phyloP scores from a whole-genome alignment of 2,113 vertebrate genomes.

The Callorhinus ursinus region DNA sequence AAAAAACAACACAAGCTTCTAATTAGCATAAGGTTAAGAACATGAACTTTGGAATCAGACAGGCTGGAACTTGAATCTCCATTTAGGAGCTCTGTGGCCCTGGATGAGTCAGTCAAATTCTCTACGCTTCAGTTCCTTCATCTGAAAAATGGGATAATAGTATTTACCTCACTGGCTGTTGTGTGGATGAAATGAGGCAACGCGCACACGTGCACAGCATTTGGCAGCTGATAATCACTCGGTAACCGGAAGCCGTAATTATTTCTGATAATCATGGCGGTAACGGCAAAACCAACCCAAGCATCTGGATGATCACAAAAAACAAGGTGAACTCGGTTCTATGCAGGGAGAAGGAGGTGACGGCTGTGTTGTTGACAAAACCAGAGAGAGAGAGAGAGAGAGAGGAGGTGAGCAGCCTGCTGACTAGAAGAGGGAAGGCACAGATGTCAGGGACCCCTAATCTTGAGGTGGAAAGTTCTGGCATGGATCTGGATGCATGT shows the following conservation, averaged over 20 bases:
- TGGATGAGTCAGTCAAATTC: neutral
- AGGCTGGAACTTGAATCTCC: neutral
- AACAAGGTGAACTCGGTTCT: neutral
- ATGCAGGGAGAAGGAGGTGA: neutral
- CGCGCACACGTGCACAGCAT: fast-evolving
- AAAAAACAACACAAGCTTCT: too few relatives aligned
- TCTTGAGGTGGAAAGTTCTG: neutral
- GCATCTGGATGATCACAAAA: neutral
- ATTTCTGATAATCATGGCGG: neutral
- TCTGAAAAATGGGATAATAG: neutral
- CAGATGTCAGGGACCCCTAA: neutral
- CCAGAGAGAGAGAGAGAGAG: neutral
- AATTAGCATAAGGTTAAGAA: neutral
- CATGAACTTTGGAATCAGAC: neutral
- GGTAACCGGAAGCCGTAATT: neutral
- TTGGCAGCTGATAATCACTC: neutral
- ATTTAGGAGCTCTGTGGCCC: neutral
- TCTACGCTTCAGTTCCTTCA: neutral
- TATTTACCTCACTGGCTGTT: neutral
- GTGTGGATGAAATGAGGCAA: neutral
- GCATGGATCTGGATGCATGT: neutral
- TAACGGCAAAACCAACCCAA: neutral
- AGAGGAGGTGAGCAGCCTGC: neutral
- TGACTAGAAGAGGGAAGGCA: neutral
- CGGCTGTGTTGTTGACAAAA: neutral